Base-by-base conservation (phyloP, 1,140 invertebrate genomes). In the Proctacanthus coquilletti region DNA sequence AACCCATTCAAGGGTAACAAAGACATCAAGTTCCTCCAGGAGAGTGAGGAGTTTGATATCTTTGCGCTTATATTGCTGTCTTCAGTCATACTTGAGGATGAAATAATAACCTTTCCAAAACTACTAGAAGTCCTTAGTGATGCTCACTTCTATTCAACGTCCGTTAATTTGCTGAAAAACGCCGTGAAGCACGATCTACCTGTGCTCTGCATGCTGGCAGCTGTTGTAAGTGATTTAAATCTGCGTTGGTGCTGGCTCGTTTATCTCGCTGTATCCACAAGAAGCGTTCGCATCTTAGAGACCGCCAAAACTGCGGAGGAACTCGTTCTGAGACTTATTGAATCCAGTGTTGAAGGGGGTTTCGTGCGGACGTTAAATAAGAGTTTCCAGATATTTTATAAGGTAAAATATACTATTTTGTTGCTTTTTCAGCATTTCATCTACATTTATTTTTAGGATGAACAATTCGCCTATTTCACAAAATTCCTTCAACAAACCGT, bases 301-400 rank as follows among this genome's bases (percentile, higher is more conserved):
- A n/a, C 33, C 5, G 29, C 9, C 13, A 40, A 38, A 3, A 14
- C 38, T 17, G 36, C 32, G 4, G 41, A 50, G 2, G 43, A 45
- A 20, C 39, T 48, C 9, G 42, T 52, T 2, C 53, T 48, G 51
- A 38, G 30, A 5, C 4, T 60, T 3, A 48, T 73, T 18, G 43
- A 60, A 13, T 46, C 47, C 36, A 52, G 64, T 42, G 47, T 72
- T 20, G 48, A 49, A 5, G 45, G 43, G 3, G 54, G 61, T 4
- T 66, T 62, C 42, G 42, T 66, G 4, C 53, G 50, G 33, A 65
- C 66, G 0, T 34, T 75, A n/a, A 51, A 52, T 9, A 52, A 64
- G 44, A 71, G 69, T 41, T 60, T 71, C 20, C 42, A 59, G 33
- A 71, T 74, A 38, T 75, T 75, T 47, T 63, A 73, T 37, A 42